Percentiles rank a stretch among this genome's conserved stretches.
These are phyloP conservation scores for Reticulitermes lucifugus DNA, from an alignment of 2,888 invertebrate genomes.

Conservation along the genomic window DNA sequence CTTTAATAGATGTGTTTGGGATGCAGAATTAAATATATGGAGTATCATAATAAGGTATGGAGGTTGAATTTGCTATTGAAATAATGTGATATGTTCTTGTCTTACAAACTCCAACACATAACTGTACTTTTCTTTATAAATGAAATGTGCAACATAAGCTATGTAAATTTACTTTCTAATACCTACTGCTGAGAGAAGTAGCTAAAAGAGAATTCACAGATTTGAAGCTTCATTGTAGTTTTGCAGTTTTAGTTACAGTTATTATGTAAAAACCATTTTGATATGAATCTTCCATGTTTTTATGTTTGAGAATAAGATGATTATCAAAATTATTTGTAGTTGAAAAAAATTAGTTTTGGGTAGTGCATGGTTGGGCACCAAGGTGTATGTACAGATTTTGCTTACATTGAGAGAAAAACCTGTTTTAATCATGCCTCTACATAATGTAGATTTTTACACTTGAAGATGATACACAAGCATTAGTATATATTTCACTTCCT, in stretches of 20 bases:
- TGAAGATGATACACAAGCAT: no score
- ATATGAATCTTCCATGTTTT: not conserved
- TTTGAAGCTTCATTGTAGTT: not conserved
- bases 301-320: not conserved
- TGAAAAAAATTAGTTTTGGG: not conserved
- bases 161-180: not conserved
- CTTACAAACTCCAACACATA: not conserved
- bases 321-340: not conserved
- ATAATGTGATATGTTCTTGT: not conserved
- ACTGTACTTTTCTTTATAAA: not conserved
- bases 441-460: not conserved
- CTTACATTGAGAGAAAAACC: not conserved
- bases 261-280: not conserved
- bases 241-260: not conserved
- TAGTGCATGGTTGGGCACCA: not conserved
- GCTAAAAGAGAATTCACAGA: not conserved
- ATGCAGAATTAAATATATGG: not conserved
- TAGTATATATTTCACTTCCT: no score
- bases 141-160: not conserved
- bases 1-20: not conserved
- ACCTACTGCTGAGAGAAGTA: not conserved
- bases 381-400: not conserved
- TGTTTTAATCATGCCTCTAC: not conserved
- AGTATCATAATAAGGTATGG: not conserved
- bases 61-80: not conserved